These are phyloP conservation scores for Macaria liturata DNA, from an alignment of 2,888 invertebrate genomes.

Conservation along the genomic window DNA sequence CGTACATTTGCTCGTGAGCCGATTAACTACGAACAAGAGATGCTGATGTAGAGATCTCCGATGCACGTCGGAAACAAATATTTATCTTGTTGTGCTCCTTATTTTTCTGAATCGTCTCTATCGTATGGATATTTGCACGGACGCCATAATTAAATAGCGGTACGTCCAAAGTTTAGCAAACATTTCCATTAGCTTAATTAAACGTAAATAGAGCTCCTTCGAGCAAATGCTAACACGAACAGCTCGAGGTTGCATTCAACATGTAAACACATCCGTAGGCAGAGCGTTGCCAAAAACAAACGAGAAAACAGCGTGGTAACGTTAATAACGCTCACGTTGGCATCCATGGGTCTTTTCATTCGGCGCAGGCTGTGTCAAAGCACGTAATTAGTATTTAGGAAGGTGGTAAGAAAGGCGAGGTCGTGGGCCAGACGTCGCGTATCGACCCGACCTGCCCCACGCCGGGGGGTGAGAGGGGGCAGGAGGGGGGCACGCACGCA, in stretches of 20 bases:
- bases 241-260: constrained; percentile 40
- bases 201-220: too few relatives aligned
- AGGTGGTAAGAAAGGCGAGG: constrained; percentile 83
- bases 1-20: constrained; percentile 18
- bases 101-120: too few relatives aligned
- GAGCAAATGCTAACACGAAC: constrained; percentile 8
- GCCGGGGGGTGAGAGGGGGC: constrained; percentile 55
- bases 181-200: too few relatives aligned
- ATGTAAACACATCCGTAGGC: constrained; percentile 47
- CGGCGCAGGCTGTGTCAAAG: constrained; percentile 80
- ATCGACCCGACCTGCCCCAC: constrained; percentile 86
- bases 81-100: background rate
- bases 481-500: constrained; percentile 65
- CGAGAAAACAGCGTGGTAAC: constrained; percentile 57
- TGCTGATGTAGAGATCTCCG: too few relatives aligned
- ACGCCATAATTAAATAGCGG: background rate
- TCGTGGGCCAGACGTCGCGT: constrained; percentile 85
- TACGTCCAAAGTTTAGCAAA: too few relatives aligned
- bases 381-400: constrained; percentile 84
- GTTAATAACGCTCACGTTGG: constrained; percentile 72
- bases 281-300: constrained; percentile 63
- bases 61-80: background rate
- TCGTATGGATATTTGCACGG: too few relatives aligned
- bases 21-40: constrained; percentile 2
- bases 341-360: constrained; percentile 77